Evolutionary conservation across 2,113 vertebrate genomes (phyloP).

Genomic region (Oxyura jamaicensis): DNA sequence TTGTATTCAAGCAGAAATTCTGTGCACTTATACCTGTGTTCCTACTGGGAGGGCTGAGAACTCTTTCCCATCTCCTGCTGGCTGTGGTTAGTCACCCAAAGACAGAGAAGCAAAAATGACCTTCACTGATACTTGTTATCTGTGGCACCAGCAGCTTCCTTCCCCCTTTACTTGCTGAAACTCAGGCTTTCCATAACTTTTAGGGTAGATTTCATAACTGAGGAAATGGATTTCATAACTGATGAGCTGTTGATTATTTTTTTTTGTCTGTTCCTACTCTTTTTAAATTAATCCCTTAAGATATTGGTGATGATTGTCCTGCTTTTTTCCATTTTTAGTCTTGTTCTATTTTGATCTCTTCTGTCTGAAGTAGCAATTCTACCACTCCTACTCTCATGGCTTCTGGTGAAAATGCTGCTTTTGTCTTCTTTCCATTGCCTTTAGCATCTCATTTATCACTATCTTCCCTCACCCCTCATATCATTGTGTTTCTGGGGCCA

Average conservation of each 20-base stretch:
- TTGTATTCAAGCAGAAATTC: not conserved
- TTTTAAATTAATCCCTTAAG: not conserved
- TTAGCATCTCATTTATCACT: not conserved
- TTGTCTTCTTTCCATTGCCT: not conserved
- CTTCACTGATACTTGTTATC: not conserved
- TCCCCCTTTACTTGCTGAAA: not conserved
- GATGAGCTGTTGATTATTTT: not conserved
- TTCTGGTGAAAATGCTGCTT: not conserved
- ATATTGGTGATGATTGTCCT: not conserved
- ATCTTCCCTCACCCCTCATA: not conserved
- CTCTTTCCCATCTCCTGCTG: not conserved
- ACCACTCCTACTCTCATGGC: not conserved
- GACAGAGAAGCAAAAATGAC: not conserved
- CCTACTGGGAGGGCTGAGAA: fast-evolving
- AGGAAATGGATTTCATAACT: not conserved
- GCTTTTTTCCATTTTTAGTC: not conserved
- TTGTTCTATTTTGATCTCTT: not conserved
- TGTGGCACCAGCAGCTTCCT: not conserved
- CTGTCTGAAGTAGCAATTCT: not conserved
- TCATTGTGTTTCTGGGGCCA: not conserved
- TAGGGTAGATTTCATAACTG: not conserved
- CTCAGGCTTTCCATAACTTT: not conserved
- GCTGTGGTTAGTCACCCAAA: not conserved
- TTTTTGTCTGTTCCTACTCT: not conserved
- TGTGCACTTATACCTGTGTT: not conserved